Base-by-base conservation (phyloP, 2,113 vertebrate species). In the Muntiacus muntjak region DNA sequence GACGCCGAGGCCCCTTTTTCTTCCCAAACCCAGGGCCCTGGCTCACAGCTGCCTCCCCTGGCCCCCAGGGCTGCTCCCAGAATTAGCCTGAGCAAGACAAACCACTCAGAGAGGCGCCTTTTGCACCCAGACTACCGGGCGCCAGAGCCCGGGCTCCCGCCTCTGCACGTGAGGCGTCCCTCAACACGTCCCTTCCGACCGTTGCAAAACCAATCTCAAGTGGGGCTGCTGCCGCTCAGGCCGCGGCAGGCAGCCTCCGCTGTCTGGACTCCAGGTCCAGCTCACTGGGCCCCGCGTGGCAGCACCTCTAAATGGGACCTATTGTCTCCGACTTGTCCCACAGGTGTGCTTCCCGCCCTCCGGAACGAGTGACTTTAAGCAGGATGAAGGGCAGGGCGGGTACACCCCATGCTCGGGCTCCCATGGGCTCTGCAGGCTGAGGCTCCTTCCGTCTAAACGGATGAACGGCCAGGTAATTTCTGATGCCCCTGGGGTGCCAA, bases 271-370 rank as follows among this genome's bases (percentile, higher is more conserved):
- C 50, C 33, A 43, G 58, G 81, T 26, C 52, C 11, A 1, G 57
- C 47, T 84, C 58, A 45, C 9, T 12, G 7, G 33, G 43, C 40
- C 43, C 64, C 12, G 6, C 3, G 1, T 21, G 43, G 93, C 45
- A 40, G 9, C 25, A 71, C 25, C 78, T 95, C 83, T 98, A 89
- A 98, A 97, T 60, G 87, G 83, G 93, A 64, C 62, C 96, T 91
- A 97, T 67, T 98, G 97, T 97, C 86, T 98, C 78, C 74, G 87
- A 95, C 97, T 84, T 19, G 93, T 95, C 97, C 97, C 58, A 43
- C 97, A 94, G 95, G 95, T 95, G 84, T 2, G 15, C 40, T 78
- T 94, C 83, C 93, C 98, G 93, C 91, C 93, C 91, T 91, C 93
- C 52, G 58, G 91, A 98, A 83, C 7, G 33, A 82, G 40, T 87